These are phyloP conservation scores for Taphrorychus bicolor DNA, from an alignment of 2,888 invertebrate species.

Conservation along the genomic window DNA sequence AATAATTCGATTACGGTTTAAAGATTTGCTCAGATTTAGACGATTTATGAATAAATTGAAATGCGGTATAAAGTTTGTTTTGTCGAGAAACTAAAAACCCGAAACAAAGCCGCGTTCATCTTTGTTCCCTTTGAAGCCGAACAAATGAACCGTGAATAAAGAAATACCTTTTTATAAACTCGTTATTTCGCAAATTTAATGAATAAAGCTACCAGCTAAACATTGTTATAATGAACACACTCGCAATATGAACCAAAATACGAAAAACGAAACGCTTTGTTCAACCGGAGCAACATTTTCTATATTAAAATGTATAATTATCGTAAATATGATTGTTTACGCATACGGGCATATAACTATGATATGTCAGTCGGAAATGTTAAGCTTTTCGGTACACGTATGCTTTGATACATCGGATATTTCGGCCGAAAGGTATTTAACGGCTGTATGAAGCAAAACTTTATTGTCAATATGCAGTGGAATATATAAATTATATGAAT, in stretches of 20 bases:
- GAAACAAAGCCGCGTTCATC: neutral
- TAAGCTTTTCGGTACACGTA: neutral
- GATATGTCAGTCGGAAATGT: neutral
- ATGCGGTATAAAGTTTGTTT: neutral
- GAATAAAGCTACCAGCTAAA: neutral
- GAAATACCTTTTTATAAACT: neutral
- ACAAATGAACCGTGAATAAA: no score
- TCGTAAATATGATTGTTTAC: neutral
- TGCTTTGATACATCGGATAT: neutral
- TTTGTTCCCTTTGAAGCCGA: no score
- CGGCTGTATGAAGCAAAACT: neutral
- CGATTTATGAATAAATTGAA: neutral
- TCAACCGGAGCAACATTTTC: neutral
- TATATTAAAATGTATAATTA: constrained; percentile 1
- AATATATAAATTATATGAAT: no score
- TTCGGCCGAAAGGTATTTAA: neutral
- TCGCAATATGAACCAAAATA: constrained; percentile 1
- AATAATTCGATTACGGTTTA: constrained; percentile 1
- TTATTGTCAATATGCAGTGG: no score
- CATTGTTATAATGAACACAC: neutral
- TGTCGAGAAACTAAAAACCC: no score
- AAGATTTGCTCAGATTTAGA: constrained; percentile 6
- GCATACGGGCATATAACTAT: neutral
- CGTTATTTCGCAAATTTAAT: neutral
- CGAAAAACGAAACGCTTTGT: neutral